A percentile compares a stretch with the other conserved stretches of the same genome.
Evolutionary conservation across 2,888 invertebrate species (phyloP).

Genomic region (Tricholauxania praeusta): DNA sequence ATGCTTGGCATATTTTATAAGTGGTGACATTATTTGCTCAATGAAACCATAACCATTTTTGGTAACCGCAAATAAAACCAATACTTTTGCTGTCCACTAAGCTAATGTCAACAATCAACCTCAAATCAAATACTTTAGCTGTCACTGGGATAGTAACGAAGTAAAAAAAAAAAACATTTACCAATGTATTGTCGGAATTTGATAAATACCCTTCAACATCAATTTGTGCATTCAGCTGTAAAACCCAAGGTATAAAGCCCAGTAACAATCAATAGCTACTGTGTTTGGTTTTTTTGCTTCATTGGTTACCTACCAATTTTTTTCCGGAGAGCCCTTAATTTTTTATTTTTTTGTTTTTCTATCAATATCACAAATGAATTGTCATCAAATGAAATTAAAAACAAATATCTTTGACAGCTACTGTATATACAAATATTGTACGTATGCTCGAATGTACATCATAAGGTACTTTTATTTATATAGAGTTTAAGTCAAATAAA

Average conservation of each 20-base stretch:
- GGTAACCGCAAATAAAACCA: background rate
- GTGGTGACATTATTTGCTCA: conserved; percentile 29
- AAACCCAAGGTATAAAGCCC: background rate
- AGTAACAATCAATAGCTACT: conserved; percentile 4
- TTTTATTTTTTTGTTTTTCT: background rate
- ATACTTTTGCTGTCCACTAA: background rate
- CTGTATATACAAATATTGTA: conserved; percentile 44
- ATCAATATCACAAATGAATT: conserved; percentile 53
- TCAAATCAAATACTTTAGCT: conserved; percentile 62
- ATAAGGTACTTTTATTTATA: conserved; percentile 11
- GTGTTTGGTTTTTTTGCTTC: background rate
- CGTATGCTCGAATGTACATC: background rate
- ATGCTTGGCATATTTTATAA: conserved; percentile 18
- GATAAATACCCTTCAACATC: conserved; percentile 22
- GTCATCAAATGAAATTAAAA: conserved; percentile 61
- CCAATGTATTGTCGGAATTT: conserved; percentile 14
- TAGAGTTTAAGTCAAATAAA: background rate
- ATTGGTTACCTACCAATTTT: background rate
- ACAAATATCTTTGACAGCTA: conserved; percentile 64
- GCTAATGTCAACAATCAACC: conserved; percentile 31
- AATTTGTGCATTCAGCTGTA: conserved; percentile 9
- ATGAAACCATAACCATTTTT: background rate
- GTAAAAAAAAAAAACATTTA: conserved; percentile 43
- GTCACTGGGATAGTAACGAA: conserved; percentile 60
- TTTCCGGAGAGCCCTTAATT: background rate